Percentiles rank a stretch among this genome's conserved stretches.
These are phyloP conservation scores for Magallana nippona DNA, from an alignment of 2,888 invertebrate species.

Conservation along the genomic window DNA sequence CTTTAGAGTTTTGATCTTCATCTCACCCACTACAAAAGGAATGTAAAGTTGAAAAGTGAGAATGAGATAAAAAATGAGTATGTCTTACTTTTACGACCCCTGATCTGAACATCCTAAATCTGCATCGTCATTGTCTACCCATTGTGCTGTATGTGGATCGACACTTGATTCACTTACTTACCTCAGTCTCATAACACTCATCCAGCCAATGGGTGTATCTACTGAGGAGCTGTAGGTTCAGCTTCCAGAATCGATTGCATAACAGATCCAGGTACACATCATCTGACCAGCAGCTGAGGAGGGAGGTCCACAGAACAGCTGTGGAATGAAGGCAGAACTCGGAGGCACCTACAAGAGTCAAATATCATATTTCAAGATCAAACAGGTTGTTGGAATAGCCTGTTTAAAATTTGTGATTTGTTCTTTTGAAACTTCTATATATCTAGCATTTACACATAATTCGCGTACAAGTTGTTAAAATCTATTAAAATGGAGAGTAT, in stretches of 20 bases:
- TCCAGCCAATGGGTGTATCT: conserved; percentile 87
- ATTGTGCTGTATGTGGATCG: too few species aligned
- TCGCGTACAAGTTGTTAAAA: background rate
- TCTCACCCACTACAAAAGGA: too few species aligned
- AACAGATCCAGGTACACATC: conserved; percentile 89
- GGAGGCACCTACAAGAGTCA: conserved; percentile 52
- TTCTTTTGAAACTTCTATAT: too few species aligned
- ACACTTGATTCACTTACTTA: conserved; percentile 40
- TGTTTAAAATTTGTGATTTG: too few species aligned
- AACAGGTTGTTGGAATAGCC: too few species aligned
- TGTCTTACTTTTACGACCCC: too few species aligned
- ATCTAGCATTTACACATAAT: background rate
- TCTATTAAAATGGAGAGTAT: too few species aligned
- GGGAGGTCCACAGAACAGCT: conserved; percentile 82
- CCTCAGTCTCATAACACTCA: conserved; percentile 73
- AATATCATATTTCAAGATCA: background rate
- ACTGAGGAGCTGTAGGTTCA: conserved; percentile 90
- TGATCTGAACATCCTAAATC: too few species aligned
- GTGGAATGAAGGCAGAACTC: conserved; percentile 79
- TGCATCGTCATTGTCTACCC: too few species aligned
- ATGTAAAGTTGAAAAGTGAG: too few species aligned
- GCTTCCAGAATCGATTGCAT: conserved; percentile 87
- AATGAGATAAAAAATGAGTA: too few species aligned
- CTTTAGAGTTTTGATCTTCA: too few species aligned
- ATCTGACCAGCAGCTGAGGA: conserved; percentile 87